Evolutionary conservation across 2,888 invertebrate species (phyloP).

Genomic region (Trissoscelio sp.): DNA sequence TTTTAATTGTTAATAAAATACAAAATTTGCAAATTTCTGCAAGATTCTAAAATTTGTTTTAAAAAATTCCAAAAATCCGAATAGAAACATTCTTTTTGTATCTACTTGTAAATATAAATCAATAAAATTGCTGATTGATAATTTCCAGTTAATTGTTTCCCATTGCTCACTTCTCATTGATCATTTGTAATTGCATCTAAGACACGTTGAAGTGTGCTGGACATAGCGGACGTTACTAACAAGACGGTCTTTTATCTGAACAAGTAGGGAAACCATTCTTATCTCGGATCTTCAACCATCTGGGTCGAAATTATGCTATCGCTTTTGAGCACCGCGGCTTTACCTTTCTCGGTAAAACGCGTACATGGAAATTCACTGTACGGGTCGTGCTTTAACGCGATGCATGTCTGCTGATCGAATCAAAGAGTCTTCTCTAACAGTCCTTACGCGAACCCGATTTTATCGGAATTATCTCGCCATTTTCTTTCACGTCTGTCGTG

Average conservation of each 20-base stretch:
- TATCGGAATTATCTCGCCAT: constrained; percentile 57
- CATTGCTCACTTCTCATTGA: too few relatives aligned
- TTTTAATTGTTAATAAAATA: too few relatives aligned
- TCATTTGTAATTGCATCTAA: too few relatives aligned
- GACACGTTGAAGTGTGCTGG: constrained; percentile 37
- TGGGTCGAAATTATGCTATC: constrained; percentile 73
- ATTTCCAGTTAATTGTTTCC: too few relatives aligned
- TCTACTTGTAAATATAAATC: too few relatives aligned
- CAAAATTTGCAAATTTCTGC: too few relatives aligned
- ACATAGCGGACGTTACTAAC: constrained; percentile 69
- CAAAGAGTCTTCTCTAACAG: constrained; percentile 44
- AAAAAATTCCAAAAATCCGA: too few relatives aligned
- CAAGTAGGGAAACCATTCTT: constrained; percentile 72
- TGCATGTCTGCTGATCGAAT: constrained; percentile 58
- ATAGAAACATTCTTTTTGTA: too few relatives aligned
- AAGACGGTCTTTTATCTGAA: constrained; percentile 72
- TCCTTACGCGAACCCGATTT: constrained; percentile 39
- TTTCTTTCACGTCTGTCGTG: constrained; percentile 29
- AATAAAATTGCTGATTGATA: too few relatives aligned
- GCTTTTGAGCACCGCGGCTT: constrained; percentile 55
- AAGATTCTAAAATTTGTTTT: too few relatives aligned
- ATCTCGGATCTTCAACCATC: constrained; percentile 74
- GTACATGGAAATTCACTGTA: constrained; percentile 59
- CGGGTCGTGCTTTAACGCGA: constrained; percentile 67
- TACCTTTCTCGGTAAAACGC: constrained; percentile 48